Conservation (phyloP, 2,888 invertebrate species). For the Leucoptera coffeella region DNA sequence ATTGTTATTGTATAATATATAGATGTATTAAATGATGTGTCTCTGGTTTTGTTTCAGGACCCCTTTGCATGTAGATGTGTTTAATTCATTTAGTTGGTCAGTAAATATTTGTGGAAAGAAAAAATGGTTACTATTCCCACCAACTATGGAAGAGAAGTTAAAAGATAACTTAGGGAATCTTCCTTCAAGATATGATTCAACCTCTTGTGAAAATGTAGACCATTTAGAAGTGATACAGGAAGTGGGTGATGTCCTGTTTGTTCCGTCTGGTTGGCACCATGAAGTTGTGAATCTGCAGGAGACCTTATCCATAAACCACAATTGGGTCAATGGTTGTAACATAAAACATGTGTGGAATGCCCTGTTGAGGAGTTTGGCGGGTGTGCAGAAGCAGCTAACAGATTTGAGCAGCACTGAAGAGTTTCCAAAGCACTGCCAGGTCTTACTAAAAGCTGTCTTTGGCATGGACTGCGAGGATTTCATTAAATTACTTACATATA, state of each 20-base stretch:
- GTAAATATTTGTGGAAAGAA: constrained; percentile 89
- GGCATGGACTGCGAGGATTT: constrained; percentile 72
- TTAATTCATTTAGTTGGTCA: constrained; percentile 95
- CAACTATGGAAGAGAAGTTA: constrained; percentile 69
- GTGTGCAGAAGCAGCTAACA: constrained; percentile 71
- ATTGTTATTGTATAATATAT: too few relatives aligned
- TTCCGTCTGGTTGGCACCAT: constrained; percentile 96
- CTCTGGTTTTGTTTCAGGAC: too few relatives aligned
- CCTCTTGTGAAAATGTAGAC: constrained; percentile 14
- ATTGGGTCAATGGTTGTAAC: constrained; percentile 94
- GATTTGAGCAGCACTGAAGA: constrained; percentile 66
- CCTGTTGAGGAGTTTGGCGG: constrained; percentile 54
- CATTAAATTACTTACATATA: constrained; percentile 58
- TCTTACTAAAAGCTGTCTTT: constrained; percentile 68
- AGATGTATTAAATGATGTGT: too few relatives aligned
- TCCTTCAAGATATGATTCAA: constrained; percentile 35
- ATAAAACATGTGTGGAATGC: constrained; percentile 65
- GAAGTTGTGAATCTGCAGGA: constrained; percentile 91
- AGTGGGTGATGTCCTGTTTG: constrained; percentile 85
- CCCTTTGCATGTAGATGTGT: constrained; percentile 93
- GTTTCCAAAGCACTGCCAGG: constrained; percentile 74
- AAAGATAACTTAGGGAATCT: constrained; percentile 60
- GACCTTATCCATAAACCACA: constrained; percentile 95
- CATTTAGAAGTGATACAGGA: constrained; percentile 72
- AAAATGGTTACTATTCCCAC: constrained; percentile 85